Conservation (phyloP, 2,888 invertebrate species). For the Drosophila yooni region DNA sequence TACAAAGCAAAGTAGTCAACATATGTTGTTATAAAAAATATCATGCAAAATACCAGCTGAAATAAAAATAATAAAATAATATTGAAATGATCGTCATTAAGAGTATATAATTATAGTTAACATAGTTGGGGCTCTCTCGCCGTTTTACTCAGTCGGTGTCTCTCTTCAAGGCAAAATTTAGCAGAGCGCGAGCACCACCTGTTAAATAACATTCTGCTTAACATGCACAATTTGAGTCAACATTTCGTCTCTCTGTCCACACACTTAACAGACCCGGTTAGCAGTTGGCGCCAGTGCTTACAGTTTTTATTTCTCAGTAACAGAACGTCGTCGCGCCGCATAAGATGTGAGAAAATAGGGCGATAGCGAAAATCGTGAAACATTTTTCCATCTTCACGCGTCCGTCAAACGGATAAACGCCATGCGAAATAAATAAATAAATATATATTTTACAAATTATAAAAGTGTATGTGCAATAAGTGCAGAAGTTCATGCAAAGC, state of each 20-base stretch:
- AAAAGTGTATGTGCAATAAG: constrained; percentile 59
- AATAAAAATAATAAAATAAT: neutral
- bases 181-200: constrained; percentile 47
- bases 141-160: neutral
- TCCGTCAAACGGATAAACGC: constrained; percentile 38
- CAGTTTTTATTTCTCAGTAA: constrained; percentile 52
- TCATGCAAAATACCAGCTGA: neutral
- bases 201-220: constrained; percentile 53
- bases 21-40: constrained; percentile 36
- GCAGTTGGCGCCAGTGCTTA: constrained; percentile 60
- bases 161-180: constrained; percentile 21
- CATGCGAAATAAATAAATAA: constrained; percentile 46
- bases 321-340: constrained; percentile 57
- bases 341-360: constrained; percentile 43
- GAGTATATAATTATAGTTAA: constrained; percentile 22
- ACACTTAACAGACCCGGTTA: constrained; percentile 46
- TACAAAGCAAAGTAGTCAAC: constrained; percentile 26
- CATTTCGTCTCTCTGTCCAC: constrained; percentile 23
- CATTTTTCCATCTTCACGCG: constrained; percentile 46
- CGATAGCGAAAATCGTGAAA: constrained; percentile 45
- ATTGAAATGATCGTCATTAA: constrained; percentile 31
- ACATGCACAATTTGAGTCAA: constrained; percentile 58
- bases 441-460: constrained; percentile 22
- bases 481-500: constrained; percentile 51
- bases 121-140: neutral